Conservation (phyloP, 2,113 vertebrate species). For the Motacilla tschutschensis region DNA sequence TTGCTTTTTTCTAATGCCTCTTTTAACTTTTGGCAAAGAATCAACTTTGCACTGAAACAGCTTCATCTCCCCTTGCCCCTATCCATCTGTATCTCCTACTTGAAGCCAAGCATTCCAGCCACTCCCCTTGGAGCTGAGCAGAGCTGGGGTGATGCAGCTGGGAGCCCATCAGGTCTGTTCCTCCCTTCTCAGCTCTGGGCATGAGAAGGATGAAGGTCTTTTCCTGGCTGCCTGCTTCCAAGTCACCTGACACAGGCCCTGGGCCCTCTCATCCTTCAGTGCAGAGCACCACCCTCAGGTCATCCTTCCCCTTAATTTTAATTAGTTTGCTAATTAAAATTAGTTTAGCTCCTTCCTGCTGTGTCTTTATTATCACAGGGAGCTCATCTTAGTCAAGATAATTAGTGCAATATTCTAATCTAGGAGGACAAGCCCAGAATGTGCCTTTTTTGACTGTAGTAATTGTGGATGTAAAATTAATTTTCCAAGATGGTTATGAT, state of each 20-base stretch:
- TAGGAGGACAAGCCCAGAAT: constrained; percentile 21
- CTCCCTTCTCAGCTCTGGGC: not conserved
- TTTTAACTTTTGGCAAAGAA: not conserved
- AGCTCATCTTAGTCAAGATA: constrained; percentile 9
- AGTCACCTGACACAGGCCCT: not conserved
- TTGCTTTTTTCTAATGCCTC: not conserved
- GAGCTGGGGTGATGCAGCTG: not conserved
- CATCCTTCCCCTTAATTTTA: not conserved
- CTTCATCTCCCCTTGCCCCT: not conserved
- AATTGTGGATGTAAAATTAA: not conserved
- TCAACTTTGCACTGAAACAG: not conserved
- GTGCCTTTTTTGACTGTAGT: not conserved
- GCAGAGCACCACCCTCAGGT: constrained; percentile 7
- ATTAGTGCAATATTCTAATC: constrained; percentile 5
- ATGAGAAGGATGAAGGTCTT: not conserved
- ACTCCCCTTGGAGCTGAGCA: not conserved
- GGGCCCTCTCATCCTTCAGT: not conserved
- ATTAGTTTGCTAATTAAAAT: not conserved
- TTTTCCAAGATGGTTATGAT: not conserved
- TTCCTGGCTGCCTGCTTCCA: not conserved
- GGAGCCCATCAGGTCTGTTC: not conserved
- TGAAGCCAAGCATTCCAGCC: not conserved
- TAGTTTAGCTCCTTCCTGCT: not conserved
- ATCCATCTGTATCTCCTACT: not conserved
- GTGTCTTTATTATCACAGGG: not conserved